Conservation (phyloP, 2,113 vertebrate species). For the Pithys albifrons region DNA sequence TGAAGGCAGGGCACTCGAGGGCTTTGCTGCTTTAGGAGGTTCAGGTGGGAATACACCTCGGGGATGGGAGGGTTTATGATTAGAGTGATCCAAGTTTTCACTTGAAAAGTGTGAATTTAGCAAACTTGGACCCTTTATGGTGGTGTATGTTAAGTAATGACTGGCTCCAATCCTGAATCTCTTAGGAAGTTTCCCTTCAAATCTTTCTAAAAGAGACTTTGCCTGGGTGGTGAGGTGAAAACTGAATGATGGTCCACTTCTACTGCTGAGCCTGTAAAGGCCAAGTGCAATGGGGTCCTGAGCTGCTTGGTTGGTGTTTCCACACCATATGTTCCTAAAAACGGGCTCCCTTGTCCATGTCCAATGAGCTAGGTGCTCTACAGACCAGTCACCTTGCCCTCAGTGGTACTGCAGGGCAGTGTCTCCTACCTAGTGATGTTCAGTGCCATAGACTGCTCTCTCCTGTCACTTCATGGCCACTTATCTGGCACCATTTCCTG, state of each 20-base stretch:
- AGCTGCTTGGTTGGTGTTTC: background rate
- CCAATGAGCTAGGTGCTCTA: background rate
- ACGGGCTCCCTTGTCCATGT: background rate
- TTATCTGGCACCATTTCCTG: background rate
- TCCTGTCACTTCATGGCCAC: background rate
- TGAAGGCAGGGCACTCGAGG: background rate
- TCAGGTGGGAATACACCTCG: slow-evolving; percentile 19
- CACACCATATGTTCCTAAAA: background rate
- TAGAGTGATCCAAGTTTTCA: background rate
- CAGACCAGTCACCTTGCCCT: fast-evolving
- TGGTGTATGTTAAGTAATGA: background rate
- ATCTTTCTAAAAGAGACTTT: background rate
- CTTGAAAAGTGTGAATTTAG: slow-evolving; percentile 1
- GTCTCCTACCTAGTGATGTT: fast-evolving
- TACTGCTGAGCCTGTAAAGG: background rate
- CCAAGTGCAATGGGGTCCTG: background rate
- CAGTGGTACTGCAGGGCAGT: background rate
- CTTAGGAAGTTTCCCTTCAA: background rate
- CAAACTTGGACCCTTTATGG: background rate
- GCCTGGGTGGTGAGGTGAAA: background rate
- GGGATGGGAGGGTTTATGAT: slow-evolving; percentile 18
- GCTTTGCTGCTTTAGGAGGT: slow-evolving; percentile 3
- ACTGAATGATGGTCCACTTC: background rate
- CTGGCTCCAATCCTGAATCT: background rate
- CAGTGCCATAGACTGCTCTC: background rate